Base-by-base conservation (phyloP, 2,797 vertebrate genomes). In the Heliangelus exortis region DNA sequence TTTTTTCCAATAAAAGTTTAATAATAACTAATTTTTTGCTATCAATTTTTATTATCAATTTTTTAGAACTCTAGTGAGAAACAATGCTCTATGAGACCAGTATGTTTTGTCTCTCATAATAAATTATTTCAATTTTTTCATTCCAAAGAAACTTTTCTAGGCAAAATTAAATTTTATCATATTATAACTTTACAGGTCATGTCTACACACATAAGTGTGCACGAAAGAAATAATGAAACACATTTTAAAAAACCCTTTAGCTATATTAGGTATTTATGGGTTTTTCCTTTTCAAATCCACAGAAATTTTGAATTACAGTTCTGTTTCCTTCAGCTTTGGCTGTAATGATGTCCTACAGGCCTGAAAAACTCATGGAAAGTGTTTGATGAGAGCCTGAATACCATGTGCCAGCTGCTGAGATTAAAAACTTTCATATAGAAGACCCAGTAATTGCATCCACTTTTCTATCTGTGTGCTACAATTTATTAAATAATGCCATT, bases 191-290 rank as follows among this genome's bases (percentile, higher is more conserved):
- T 62, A 55, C 51, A 85, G 8, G 7, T 41, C 47, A 83, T 33
- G 3, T 48, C 31, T 28, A 77, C 18, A 36, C 9, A 22, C 4
- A 55, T 89, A 50, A 0, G 18, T 77, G 13, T 22, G 1, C 12
- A 62, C 28, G 51, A 34, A 85, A 73, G 4, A 74, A 73, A 54
- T 28, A 0, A 31, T 26, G 1, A 63, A 82, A 54, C 5, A 14
- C 3, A 15, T 59, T 23, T 39, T 25, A 39, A 1, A 54, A 71
- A 83, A 45, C 17, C 2, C 3, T 59, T 55, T 34, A 55, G 15
- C 17, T 4, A 16, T 29, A 34, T 15, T 19, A 17, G 4, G 2
- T 15, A 9, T 53, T 34, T n/a, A 5, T 25, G 3, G 0, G 33
- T 65, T 34, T 76, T 77, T 43, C 15, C 18, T 26, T 5, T 25